Conservation (phyloP, 1,140 invertebrate genomes). For the Drosophila melanogaster region Release_6_plus_ISO1_MT NT_033777.3:27561501-27562000, state of each 20-base stretch:
- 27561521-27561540: no score
- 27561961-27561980: slow-evolving; percentile 49
- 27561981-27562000: slow-evolving; percentile 49
- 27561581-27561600: no score
- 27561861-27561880: slow-evolving; percentile 31
- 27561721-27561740: slow-evolving; percentile 54
- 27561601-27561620: no score
- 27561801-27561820: slow-evolving; percentile 66
- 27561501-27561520: no score
- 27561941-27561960: slow-evolving; percentile 58
- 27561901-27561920: slow-evolving; percentile 9
- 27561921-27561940: slow-evolving; percentile 26
- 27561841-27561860: slow-evolving; percentile 41
- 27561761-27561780: slow-evolving; percentile 40
- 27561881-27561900: slow-evolving; percentile 24
- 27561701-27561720: slow-evolving; percentile 73
- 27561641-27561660: background rate
- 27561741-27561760: slow-evolving; percentile 58
- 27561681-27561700: slow-evolving; percentile 70
- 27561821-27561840: slow-evolving; percentile 62
- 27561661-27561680: slow-evolving; percentile 57
- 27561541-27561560: no score
- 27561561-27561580: no score
- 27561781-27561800: slow-evolving; percentile 50
- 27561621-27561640: no score